These are phyloP conservation scores for Tetragnatha montana DNA, from an alignment of 2,888 invertebrate species.

Conservation along the genomic window DNA sequence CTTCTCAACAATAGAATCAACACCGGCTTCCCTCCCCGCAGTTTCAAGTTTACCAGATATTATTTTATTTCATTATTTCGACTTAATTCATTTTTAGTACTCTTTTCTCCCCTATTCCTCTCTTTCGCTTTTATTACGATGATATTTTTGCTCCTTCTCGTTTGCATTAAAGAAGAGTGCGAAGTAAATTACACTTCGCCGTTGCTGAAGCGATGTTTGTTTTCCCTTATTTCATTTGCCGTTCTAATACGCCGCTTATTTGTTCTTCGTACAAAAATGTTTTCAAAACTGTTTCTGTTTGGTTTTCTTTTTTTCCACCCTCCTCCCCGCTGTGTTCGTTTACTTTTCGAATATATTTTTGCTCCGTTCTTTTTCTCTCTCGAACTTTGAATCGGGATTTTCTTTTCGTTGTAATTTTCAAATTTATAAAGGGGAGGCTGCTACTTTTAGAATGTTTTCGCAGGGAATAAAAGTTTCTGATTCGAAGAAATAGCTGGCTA, in stretches of 20 bases:
- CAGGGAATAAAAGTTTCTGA: background rate
- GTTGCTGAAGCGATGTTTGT: background rate
- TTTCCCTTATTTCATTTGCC: background rate
- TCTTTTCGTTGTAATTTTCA: background rate
- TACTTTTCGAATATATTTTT: background rate
- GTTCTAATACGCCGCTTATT: background rate
- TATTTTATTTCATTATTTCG: conserved; percentile 61
- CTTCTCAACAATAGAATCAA: conserved; percentile 62
- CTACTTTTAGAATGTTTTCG: background rate
- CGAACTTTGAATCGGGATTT: background rate
- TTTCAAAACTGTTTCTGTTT: background rate
- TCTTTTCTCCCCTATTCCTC: conserved; percentile 2
- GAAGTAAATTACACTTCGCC: background rate
- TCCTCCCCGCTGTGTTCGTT: background rate
- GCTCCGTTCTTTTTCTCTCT: background rate
- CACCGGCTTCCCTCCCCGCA: conserved; percentile 1
- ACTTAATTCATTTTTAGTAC: conserved; percentile 55
- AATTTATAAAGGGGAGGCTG: background rate
- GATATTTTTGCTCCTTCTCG: conserved; percentile 2
- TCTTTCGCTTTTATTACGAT: background rate
- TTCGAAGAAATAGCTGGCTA: background rate
- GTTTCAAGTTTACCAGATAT: conserved; percentile 16
- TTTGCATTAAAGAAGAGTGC: background rate
- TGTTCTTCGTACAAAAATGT: background rate
- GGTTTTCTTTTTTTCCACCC: background rate